A percentile compares a stretch with the other conserved stretches of the same genome.
Conservation (phyloP, 2,113 vertebrate genomes). For the Theristicus caerulescens region DNA sequence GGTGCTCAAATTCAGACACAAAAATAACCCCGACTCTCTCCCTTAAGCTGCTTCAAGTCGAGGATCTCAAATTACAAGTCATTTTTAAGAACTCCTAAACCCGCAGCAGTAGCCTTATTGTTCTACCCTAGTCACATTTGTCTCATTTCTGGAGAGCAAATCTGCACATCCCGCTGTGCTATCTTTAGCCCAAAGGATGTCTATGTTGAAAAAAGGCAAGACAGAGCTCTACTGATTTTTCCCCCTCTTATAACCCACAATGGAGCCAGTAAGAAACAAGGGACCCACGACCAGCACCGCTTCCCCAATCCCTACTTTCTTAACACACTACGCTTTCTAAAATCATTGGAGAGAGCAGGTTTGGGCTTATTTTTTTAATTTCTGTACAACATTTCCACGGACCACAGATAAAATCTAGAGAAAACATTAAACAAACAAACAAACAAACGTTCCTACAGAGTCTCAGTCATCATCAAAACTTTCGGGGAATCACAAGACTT, state of each 20-base stretch:
- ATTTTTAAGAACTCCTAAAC: neutral
- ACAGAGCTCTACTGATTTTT: no score
- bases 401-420: neutral
- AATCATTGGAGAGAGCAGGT: neutral
- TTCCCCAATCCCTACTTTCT: neutral
- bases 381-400: neutral
- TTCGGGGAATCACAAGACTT: neutral
- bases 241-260: neutral
- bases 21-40: neutral
- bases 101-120: neutral
- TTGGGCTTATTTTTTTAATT: neutral
- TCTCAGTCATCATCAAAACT: neutral
- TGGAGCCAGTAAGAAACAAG: neutral
- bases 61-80: neutral
- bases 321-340: neutral
- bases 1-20: neutral
- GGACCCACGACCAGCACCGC: neutral
- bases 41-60: neutral
- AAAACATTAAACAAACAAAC: neutral
- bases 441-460: neutral
- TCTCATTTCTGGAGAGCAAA: neutral
- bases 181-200: neutral
- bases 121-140: neutral
- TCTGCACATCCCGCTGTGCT: accelerated
- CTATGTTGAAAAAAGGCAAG: neutral